Evolutionary conservation across 2,888 invertebrate genomes (phyloP).

Genomic region (Platerodrilus igneus): DNA sequence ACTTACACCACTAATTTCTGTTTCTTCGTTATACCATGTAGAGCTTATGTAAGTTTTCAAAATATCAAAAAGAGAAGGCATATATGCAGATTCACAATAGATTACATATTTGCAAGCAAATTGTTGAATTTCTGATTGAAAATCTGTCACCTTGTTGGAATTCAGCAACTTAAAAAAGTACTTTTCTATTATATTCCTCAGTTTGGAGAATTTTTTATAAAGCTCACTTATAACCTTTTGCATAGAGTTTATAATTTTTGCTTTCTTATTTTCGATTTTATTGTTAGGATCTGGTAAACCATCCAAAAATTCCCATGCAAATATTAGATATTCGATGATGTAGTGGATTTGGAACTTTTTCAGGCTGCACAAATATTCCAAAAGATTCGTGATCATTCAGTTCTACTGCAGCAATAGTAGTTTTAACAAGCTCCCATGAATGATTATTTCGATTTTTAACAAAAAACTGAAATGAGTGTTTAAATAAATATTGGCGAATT

Average conservation of each 20-base stretch:
- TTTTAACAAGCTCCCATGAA: conserved; percentile 11
- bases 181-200: conserved; percentile 2
- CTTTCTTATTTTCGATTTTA: background rate
- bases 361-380: conserved; percentile 7
- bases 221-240: background rate
- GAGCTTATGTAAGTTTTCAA: conserved; percentile 6
- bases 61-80: too few species aligned
- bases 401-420: conserved; percentile 8
- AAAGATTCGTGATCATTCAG: conserved; percentile 11
- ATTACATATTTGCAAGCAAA: conserved; percentile 15
- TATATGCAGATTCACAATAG: conserved; percentile 2
- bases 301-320: conserved; percentile 9
- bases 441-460: conserved; percentile 9
- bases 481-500: conserved; percentile 12
- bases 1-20: background rate
- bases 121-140: conserved; percentile 6
- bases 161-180: conserved; percentile 14
- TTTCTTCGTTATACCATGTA: background rate
- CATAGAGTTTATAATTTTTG: background rate
- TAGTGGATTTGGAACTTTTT: conserved; percentile 8
- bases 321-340: conserved; percentile 8
- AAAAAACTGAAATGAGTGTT: conserved; percentile 12
- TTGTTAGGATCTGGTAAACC: conserved; percentile 1
- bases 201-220: conserved; percentile 11
- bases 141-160: too few species aligned